Evolutionary conservation across 2,113 vertebrate genomes (phyloP), one percentile per base, ranked within the genome.

Genomic region (Megaleporinus macrocephalus): DNA sequence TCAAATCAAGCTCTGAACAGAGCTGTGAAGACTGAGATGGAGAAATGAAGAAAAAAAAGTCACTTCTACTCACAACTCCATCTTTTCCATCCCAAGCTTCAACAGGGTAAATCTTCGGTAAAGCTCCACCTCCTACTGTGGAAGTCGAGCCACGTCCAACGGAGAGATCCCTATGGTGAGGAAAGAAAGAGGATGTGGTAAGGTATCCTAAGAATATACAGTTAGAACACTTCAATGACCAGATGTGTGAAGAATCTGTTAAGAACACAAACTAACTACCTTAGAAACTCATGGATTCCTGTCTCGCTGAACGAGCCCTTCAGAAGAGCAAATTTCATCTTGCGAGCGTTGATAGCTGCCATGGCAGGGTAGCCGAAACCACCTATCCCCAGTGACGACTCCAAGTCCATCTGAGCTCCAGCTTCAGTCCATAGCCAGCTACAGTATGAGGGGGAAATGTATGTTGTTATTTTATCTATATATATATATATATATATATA

Each of bases 361-460:
- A 99, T 98, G 79, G 97, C 97, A 0, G 98, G 98, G 85, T 98
- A 99, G 0, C 97, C 97, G 20, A 99, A 98, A 3, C 98, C 97
- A n/a, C 97, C 97, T 0, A 99, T 98, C 5, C 98, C 98, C 83
- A 99, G 78, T 0, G 97, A 91, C 0, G 86, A 87, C 91, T 99
- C 98, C n/a, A 99, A 94, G 0, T 96, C 96, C 84, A 94, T 88
- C 88, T 99, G 98, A 80, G 95, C 94, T 9, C 97, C 97, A 0
- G 96, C 96, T 90, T 99, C 98, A 5, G 95, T 92, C 98, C 98
- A 99, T 82, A 99, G 82, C 92, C 93, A 94, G 72, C 93, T 94
- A 82, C 49, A 49, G 41, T 29, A 12, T 59, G 53, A 73, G 27
- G 41, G 65, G n/a, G 11, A 75, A 20, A 75, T 12, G 14, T 14